Evolutionary conservation across 2,797 vertebrate genomes (phyloP).

Genomic region (Danio tinwini): DNA sequence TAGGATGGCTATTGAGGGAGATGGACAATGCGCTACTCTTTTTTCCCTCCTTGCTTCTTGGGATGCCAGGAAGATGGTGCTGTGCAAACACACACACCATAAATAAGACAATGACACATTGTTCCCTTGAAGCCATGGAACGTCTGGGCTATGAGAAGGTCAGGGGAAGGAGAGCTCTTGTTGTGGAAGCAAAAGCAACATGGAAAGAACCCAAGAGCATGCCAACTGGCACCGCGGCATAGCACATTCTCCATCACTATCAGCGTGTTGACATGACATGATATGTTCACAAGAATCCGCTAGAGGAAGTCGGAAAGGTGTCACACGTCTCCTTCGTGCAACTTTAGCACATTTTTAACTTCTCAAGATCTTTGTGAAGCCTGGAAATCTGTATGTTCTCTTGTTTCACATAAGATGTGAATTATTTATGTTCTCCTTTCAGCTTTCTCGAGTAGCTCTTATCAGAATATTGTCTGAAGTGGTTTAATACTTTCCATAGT

Average conservation of each 20-base stretch:
- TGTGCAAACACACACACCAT: constrained; percentile 55
- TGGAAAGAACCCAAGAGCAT: constrained; percentile 52
- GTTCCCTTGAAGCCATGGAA: constrained; percentile 53
- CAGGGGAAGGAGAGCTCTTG: constrained; percentile 45
- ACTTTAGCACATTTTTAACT: neutral
- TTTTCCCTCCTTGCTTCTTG: constrained; percentile 54
- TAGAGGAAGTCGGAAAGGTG: constrained; percentile 37
- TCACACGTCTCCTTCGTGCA: constrained; percentile 14
- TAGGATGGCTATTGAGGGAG: constrained; percentile 56
- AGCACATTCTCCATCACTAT: constrained; percentile 51
- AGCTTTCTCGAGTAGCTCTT: constrained; percentile 8
- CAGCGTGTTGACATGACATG: constrained; percentile 51
- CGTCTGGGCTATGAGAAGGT: constrained; percentile 53
- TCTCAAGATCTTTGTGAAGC: neutral
- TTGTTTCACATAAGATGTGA: neutral
- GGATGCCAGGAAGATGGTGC: constrained; percentile 57
- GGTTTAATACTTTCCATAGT: constrained; percentile 17
- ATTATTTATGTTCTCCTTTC: constrained; percentile 27
- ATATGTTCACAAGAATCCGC: constrained; percentile 38
- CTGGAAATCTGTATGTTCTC: neutral
- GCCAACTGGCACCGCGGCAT: constrained; percentile 49
- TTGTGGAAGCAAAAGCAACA: constrained; percentile 49
- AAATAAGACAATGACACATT: constrained; percentile 59
- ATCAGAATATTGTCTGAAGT: constrained; percentile 22
- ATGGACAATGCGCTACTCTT: constrained; percentile 47